Evolutionary conservation across 1,140 invertebrate species (phyloP).

Genomic region (Zaprionus gabonicus): DNA sequence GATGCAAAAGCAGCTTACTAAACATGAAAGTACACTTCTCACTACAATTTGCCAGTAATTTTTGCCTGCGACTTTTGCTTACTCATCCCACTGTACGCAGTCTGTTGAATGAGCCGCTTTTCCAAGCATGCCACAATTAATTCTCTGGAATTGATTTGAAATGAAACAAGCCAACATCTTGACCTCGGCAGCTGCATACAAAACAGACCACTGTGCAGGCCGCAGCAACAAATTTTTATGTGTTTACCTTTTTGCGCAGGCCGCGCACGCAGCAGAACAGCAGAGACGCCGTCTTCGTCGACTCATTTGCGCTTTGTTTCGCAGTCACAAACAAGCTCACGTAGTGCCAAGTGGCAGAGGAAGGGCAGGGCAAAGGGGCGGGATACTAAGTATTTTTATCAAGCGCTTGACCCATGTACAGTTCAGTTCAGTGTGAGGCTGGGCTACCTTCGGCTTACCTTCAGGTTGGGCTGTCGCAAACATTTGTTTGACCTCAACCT

Average conservation of each 20-base stretch:
- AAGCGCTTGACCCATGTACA: slow-evolving; percentile 64
- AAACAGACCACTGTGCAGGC: slow-evolving; percentile 39
- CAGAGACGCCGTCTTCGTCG: neutral
- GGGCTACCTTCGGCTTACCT: slow-evolving; percentile 10
- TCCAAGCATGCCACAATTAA: neutral
- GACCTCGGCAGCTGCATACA: neutral
- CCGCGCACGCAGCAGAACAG: slow-evolving; percentile 30
- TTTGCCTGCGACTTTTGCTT: neutral
- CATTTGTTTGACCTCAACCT: slow-evolving; percentile 32
- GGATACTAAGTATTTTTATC: slow-evolving; percentile 33
- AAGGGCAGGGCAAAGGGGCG: neutral
- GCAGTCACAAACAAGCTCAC: slow-evolving; percentile 29
- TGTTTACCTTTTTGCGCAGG: slow-evolving; percentile 70
- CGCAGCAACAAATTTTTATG: slow-evolving; percentile 77
- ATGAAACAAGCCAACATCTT: neutral
- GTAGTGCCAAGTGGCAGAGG: slow-evolving; percentile 16
- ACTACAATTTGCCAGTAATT: too few species aligned
- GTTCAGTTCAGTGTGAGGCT: neutral
- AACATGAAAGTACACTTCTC: too few species aligned
- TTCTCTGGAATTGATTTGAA: slow-evolving; percentile 3
- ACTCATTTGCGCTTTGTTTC: slow-evolving; percentile 60
- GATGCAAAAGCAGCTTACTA: neutral
- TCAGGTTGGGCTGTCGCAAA: slow-evolving; percentile 11
- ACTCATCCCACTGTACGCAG: neutral
- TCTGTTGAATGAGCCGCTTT: neutral